A percentile compares a stretch with the other conserved stretches of the same genome.
Evolutionary conservation across 2,888 invertebrate genomes (phyloP).

Genomic region (Hyposoter didymator): DNA sequence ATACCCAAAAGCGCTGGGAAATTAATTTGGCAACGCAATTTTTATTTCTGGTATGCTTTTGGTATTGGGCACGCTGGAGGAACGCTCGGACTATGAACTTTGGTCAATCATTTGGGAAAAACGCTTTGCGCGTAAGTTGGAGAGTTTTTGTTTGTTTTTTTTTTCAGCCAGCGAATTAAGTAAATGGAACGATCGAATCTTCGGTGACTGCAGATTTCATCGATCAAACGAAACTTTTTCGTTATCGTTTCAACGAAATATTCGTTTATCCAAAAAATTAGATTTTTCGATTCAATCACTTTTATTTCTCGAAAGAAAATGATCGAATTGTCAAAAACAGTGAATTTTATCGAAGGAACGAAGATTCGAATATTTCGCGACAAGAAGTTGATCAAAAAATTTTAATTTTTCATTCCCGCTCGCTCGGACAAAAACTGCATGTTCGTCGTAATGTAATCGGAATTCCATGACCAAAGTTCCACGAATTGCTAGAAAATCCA

Average conservation of each 20-base stretch:
- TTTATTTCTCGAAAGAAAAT: background rate
- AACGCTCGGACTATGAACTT: slow-evolving; percentile 45
- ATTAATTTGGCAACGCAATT: background rate
- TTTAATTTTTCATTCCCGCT: background rate
- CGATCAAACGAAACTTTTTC: no score
- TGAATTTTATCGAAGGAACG: background rate
- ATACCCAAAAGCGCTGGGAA: no score
- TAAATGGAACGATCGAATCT: no score
- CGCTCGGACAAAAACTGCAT: background rate
- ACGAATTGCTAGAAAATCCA: background rate
- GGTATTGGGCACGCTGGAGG: slow-evolving; percentile 44
- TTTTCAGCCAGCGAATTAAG: no score
- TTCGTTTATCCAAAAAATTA: no score
- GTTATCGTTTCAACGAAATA: no score
- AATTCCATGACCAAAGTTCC: background rate
- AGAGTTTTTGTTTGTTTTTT: no score
- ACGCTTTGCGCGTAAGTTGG: no score
- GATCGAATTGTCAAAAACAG: background rate
- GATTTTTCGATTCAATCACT: background rate
- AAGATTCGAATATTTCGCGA: background rate
- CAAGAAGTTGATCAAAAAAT: background rate
- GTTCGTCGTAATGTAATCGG: background rate
- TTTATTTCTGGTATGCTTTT: slow-evolving; percentile 33
- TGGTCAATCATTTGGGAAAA: background rate
- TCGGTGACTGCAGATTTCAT: no score